phyloP scores from a whole-genome alignment of 1,140 invertebrate species.

The Meloidogyne chitwoodi region DNA sequence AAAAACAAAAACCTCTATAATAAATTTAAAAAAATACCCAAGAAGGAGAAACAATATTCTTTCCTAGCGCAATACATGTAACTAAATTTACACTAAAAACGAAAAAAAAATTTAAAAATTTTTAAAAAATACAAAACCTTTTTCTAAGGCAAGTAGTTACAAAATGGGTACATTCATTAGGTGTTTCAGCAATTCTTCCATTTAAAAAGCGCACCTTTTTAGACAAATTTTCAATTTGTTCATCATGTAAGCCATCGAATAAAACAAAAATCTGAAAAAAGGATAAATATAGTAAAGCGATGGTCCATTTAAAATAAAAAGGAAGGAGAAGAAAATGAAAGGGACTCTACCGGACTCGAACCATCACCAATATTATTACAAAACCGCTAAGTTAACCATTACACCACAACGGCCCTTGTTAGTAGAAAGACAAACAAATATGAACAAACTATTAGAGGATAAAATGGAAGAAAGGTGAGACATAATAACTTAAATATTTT shows the following conservation, averaged over 20 bases:
- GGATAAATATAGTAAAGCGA: no score
- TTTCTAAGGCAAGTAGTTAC: constrained; percentile 25
- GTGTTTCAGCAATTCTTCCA: constrained; percentile 4
- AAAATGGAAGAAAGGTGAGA: no score
- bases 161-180: constrained; percentile 35
- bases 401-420: no score
- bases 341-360: no score
- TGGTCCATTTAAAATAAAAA: no score
- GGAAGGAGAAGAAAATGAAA: no score
- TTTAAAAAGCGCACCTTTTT: constrained; percentile 33
- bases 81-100: constrained; percentile 12
- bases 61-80: constrained; percentile 34
- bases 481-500: no score
- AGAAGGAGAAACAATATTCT: constrained; percentile 24
- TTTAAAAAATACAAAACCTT: background rate
- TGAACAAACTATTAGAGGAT: no score
- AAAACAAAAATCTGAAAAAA: constrained; percentile 3
- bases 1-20: background rate
- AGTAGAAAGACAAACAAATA: no score
- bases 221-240: constrained; percentile 27
- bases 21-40: constrained; percentile 9
- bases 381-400: no score
- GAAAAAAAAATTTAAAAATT: background rate
- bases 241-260: constrained; percentile 21
- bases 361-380: no score